phyloP scores from a whole-genome alignment of 1,140 invertebrate genomes.

The Pseudomyrmex gracilis region DNA sequence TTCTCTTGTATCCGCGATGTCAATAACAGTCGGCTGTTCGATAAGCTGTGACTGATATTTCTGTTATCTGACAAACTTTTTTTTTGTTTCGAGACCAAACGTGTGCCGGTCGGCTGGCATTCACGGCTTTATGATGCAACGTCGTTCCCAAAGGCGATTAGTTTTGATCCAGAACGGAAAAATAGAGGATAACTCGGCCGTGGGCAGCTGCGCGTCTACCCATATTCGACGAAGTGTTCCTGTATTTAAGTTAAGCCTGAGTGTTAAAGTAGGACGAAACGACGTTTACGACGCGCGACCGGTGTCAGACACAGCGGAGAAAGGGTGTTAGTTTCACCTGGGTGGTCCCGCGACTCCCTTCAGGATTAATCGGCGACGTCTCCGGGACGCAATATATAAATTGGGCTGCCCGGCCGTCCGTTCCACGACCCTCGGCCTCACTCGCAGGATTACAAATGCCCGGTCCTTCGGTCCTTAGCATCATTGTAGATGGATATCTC shows the following conservation, averaged over 20 bases:
- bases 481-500: constrained; percentile 84
- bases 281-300: constrained; percentile 81
- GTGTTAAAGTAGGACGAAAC: constrained; percentile 75
- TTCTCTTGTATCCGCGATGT: neutral
- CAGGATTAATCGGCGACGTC: constrained; percentile 84
- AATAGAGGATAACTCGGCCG: constrained; percentile 22
- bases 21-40: neutral
- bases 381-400: constrained; percentile 83
- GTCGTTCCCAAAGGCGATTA: constrained; percentile 58
- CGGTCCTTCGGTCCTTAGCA: constrained; percentile 79
- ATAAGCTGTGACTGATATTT: neutral
- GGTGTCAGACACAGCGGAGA: constrained; percentile 76
- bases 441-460: constrained; percentile 83
- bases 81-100: neutral
- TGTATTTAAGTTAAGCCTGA: constrained; percentile 70
- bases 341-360: constrained; percentile 82
- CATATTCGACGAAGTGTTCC: neutral
- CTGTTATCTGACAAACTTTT: neutral
- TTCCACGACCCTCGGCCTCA: constrained; percentile 66
- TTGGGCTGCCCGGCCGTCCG: constrained; percentile 76
- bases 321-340: constrained; percentile 84
- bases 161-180: constrained; percentile 50
- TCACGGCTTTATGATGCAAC: constrained; percentile 16
- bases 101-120: neutral
- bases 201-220: constrained; percentile 69